A percentile compares a stretch with the other conserved stretches of the same genome.
These are phyloP conservation scores for Nasua narica DNA, from an alignment of 2,797 vertebrate species.

Conservation along the genomic window DNA sequence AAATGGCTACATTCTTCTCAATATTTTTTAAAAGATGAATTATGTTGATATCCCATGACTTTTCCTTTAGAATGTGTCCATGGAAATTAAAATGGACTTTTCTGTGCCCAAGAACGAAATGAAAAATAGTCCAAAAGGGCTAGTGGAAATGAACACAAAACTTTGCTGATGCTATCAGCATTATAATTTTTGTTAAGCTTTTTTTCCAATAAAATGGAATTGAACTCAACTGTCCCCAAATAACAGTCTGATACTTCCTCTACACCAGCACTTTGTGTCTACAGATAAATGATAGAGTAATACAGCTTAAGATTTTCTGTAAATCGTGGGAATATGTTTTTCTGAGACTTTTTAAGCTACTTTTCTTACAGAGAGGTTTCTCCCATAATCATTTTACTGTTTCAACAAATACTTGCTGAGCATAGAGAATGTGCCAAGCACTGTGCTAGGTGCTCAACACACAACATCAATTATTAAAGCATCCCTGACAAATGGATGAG, in stretches of 20 bases:
- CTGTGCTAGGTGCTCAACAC: neutral
- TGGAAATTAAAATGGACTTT: slow-evolving; percentile 70
- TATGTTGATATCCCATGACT: slow-evolving; percentile 38
- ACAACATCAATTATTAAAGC: neutral
- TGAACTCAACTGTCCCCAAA: slow-evolving; percentile 33
- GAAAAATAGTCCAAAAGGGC: slow-evolving; percentile 20
- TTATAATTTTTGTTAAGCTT: slow-evolving; percentile 53
- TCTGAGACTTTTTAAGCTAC: neutral
- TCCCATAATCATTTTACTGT: neutral
- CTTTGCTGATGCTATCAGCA: slow-evolving; percentile 39
- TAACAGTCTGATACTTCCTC: slow-evolving; percentile 16
- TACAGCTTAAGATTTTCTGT: slow-evolving; percentile 20
- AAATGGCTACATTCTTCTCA: slow-evolving; percentile 57
- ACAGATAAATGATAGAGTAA: neutral
- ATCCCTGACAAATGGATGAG: neutral
- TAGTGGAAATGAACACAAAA: slow-evolving; percentile 42
- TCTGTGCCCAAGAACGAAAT: slow-evolving; percentile 39
- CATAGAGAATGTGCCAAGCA: neutral
- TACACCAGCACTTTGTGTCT: slow-evolving; percentile 46
- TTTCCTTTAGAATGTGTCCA: slow-evolving; percentile 56
- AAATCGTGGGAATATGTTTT: neutral
- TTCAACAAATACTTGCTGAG: slow-evolving; percentile 20
- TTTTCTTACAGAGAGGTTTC: neutral
- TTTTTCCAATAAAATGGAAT: slow-evolving; percentile 49
- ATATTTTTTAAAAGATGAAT: slow-evolving; percentile 64